Evolutionary conservation across 2,888 invertebrate genomes (phyloP), one percentile per base, ranked within the genome.

Genomic region (Danaus chrysippus): DNA sequence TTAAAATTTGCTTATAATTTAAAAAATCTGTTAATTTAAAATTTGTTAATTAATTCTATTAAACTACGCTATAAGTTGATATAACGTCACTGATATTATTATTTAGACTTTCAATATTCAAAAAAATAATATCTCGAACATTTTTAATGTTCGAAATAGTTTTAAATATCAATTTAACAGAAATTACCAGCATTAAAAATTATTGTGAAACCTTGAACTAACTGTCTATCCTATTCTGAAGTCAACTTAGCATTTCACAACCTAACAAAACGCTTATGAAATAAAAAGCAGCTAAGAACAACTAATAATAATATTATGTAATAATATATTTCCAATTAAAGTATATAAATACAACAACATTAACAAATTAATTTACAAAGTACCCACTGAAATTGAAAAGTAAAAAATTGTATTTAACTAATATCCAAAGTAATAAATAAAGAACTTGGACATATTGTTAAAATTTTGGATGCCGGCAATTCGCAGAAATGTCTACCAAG

Each of bases 401-500:
- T 57, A 8, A 42, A 58, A 42, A 15, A 60, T 58, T 56, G 49
- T 58, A 57, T 58, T 46, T 43, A 52, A 56, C 54, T 56, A 58
- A 42, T 57, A 55, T 54, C 56, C 49, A 58, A 55, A 54, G 56
- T 46, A 59, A 53, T 61, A 60, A 61, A 55, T 59, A 59, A 60
- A 66, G 59, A 56, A 58, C 61, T 65, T 59, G 60, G 54, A 59
- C 64, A 70, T 70, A 75, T 70, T 71, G 75, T 68, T 65, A 78
- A 74, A 78, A 81, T 83, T 83, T 84, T 78, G 72, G 78, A 76
- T 69, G 79, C 78, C 71, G 76, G 75, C 74, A 78, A 74, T 84
- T 85, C 85, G 80, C 82, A 81, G 84, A 85, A 87, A 81, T 81
- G 73, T 74, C 76, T 71, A 76, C 77, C 74, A 80, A 76, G 78